These are phyloP conservation scores for Caenorhabditis japonica DNA, from an alignment of 2,888 invertebrate species.

Conservation along the genomic window DNA sequence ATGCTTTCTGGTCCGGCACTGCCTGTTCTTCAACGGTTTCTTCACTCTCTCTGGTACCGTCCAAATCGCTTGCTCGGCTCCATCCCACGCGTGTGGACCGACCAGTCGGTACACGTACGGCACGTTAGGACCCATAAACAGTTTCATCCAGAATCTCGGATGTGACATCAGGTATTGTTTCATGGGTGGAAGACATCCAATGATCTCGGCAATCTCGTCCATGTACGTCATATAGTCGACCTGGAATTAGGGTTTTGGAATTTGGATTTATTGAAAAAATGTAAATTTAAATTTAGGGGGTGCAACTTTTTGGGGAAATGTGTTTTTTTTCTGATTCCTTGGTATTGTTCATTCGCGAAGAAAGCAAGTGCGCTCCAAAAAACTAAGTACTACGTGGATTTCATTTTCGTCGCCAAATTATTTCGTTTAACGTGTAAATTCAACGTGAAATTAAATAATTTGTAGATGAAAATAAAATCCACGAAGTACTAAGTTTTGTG, in stretches of 20 bases:
- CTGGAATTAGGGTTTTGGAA: constrained; percentile 20
- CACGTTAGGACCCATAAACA: constrained; percentile 73
- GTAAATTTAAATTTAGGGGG: too few relatives aligned
- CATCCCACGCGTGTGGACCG: constrained; percentile 71
- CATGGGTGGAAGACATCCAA: constrained; percentile 71
- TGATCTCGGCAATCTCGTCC: constrained; percentile 73
- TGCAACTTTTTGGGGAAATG: too few relatives aligned
- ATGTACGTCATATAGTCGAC: constrained; percentile 74
- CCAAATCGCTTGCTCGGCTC: constrained; percentile 66
- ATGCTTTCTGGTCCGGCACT: constrained; percentile 70
- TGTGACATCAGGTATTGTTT: constrained; percentile 64
- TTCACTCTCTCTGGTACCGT: constrained; percentile 70
- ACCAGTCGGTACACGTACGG: constrained; percentile 74
- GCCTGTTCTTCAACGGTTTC: constrained; percentile 70
- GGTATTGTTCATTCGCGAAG: too few relatives aligned
- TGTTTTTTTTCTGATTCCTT: too few relatives aligned
- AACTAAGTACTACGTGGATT: too few relatives aligned
- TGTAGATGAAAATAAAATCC: too few relatives aligned
- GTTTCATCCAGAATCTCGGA: constrained; percentile 65
- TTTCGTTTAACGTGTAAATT: too few relatives aligned
- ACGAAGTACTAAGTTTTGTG: too few relatives aligned
- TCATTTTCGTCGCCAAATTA: too few relatives aligned
- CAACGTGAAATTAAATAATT: too few relatives aligned
- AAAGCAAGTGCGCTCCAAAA: too few relatives aligned
- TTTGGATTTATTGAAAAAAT: too few relatives aligned